These are phyloP conservation scores for Megaptera novaeangliae DNA, from an alignment of 2,113 vertebrate genomes.

Conservation along the genomic window DNA sequence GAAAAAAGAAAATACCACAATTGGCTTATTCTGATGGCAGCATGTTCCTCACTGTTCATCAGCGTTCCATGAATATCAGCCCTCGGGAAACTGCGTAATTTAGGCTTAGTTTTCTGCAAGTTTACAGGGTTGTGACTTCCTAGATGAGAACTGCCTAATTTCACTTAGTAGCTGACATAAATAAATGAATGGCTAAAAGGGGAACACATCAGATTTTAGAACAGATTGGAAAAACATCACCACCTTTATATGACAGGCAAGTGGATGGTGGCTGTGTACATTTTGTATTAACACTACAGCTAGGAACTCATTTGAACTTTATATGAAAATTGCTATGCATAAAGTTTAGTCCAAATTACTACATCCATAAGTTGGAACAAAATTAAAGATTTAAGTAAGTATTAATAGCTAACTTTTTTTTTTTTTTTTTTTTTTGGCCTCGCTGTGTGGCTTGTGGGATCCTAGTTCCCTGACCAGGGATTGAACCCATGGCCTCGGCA, in stretches of 20 bases:
- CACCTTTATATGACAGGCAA: not conserved
- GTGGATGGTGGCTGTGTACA: not conserved
- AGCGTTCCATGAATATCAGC: not conserved
- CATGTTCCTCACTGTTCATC: not conserved
- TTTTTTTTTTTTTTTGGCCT: not conserved
- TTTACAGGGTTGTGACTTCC: not conserved
- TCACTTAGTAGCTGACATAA: not conserved
- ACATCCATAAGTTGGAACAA: not conserved
- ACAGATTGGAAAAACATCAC: not conserved
- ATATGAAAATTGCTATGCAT: not conserved
- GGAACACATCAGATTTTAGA: not conserved
- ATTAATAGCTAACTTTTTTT: not conserved
- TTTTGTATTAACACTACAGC: not conserved
- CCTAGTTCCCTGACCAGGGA: not conserved
- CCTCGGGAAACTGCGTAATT: not conserved
- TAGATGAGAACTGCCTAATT: not conserved
- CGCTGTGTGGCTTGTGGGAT: not conserved
- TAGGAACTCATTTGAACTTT: not conserved
- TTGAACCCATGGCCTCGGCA: not conserved
- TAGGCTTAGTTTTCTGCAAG: not conserved
- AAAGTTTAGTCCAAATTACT: not conserved
- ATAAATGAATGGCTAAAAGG: not conserved
- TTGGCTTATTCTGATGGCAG: not conserved
- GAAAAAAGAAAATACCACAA: not conserved
- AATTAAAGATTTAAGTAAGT: not conserved